Evolutionary conservation across 2,113 vertebrate species (phyloP).

Genomic region (Xiphorhynchus elegans): DNA sequence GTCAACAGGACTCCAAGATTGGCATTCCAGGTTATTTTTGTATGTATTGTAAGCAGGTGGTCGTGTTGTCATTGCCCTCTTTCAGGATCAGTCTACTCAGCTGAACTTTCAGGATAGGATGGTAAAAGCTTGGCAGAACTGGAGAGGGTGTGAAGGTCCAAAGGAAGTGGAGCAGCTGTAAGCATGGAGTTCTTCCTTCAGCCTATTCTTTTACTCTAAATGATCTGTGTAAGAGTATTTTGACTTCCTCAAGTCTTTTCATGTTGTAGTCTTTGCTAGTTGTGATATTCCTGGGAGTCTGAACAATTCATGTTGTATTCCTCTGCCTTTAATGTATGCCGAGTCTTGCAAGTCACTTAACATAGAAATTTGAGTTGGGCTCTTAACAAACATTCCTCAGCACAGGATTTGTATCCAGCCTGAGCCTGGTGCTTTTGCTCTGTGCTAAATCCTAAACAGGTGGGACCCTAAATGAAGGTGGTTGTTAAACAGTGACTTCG

Average conservation of each 20-base stretch:
- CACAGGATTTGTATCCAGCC: neutral
- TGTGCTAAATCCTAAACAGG: neutral
- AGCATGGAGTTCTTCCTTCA: neutral
- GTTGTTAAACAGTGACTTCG: neutral
- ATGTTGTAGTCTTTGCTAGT: neutral
- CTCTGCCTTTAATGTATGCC: neutral
- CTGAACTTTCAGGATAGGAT: neutral
- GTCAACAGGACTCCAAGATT: neutral
- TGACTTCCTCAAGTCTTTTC: neutral
- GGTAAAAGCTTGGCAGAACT: neutral
- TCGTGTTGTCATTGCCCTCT: neutral
- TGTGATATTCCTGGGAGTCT: neutral
- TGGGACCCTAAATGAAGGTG: neutral
- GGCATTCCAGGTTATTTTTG: slow-evolving; percentile 11
- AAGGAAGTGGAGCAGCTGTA: neutral
- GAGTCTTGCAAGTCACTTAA: neutral
- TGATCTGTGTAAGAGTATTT: neutral
- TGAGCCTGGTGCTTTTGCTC: neutral
- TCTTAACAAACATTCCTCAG: neutral
- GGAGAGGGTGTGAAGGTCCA: neutral
- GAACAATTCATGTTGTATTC: neutral
- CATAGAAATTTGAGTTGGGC: no score
- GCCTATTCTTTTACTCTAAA: neutral
- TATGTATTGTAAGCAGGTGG: slow-evolving; percentile 4
- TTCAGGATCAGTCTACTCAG: neutral